Percentiles rank a stretch among this genome's conserved stretches.
Evolutionary conservation across 1,140 invertebrate genomes (phyloP).

Genomic region (Ladona fulva): DNA sequence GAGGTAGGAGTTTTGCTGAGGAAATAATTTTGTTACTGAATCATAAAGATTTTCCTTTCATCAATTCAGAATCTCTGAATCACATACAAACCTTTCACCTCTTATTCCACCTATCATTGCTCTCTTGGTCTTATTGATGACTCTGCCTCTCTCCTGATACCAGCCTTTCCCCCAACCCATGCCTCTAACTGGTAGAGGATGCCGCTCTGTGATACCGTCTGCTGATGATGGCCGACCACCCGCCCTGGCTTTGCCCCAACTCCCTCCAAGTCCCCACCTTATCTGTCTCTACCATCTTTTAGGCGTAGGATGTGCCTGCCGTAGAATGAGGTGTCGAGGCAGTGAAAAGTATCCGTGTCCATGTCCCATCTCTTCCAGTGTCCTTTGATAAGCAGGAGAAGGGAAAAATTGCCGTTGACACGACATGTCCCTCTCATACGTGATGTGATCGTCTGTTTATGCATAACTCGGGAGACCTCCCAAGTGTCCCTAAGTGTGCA

Average conservation of each 20-base stretch:
- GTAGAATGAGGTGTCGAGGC: neutral
- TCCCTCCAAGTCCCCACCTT: neutral
- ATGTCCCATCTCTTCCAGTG: neutral
- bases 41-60: too few species aligned
- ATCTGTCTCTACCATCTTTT: neutral
- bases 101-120: neutral
- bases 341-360: neutral
- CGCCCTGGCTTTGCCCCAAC: neutral
- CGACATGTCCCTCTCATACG: neutral
- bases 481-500: neutral
- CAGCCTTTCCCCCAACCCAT: neutral
- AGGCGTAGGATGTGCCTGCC: neutral
- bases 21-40: too few species aligned
- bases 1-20: too few species aligned
- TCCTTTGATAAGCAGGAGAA: neutral
- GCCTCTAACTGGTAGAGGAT: neutral
- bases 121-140: neutral
- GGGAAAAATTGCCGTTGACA: slow-evolving; percentile 8
- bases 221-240: neutral
- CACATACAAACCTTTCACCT: too few species aligned
- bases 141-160: neutral
- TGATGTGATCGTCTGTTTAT: neutral
- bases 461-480: neutral
- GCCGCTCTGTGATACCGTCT: neutral
- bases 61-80: too few species aligned